Evolutionary conservation across 2,113 vertebrate genomes (phyloP), one percentile per base, ranked within the genome.

Genomic region (Columbina picui): DNA sequence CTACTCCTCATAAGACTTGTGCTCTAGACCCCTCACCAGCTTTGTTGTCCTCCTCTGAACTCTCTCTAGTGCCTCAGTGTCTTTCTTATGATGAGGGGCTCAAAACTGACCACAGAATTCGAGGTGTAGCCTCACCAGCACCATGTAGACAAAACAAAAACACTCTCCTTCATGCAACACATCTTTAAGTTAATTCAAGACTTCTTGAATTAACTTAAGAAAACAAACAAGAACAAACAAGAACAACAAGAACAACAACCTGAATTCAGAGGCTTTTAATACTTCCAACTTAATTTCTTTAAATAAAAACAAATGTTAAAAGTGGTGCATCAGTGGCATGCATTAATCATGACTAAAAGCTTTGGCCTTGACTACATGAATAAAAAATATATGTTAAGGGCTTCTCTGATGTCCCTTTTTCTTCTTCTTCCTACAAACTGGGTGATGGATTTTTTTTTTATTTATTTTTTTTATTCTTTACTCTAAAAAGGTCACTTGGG

Each of bases 341-440:
- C 84, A 94, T 92, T 95, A 96, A 84, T 91, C 84, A 95, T 96
- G 84, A 89, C 81, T 95, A 71, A 91, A 93, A 95, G 73, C 57
- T 93, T 69, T 79, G 74, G 65, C 74, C 29, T 60, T 49, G 21
- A 25, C 68, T 87, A 71, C 81, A 82, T 91, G 53, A 91, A 95
- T 91, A 92, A 95, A 96, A 95, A 32, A 97, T 79, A 32, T 39
- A 90, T 2, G 0, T 79, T 87, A 71, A 95, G 39, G 36, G n/a
- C 10, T 93, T 93, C 47, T 71, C 23, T 78, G 25, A 22, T 81
- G 57, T 22, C 21, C 20, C 14, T 50, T 86, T 84, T 65, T 45
- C 23, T 50, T 79, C 36, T 79, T 73, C 70, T 77, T 94, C 36
- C 45, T 67, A 21, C 25, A 78, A 25, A 87, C n/a, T 76, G 22